A percentile compares a stretch with the other conserved stretches of the same genome.
phyloP scores from a whole-genome alignment of 2,113 vertebrate species.

The Psittacus erithacus region DNA sequence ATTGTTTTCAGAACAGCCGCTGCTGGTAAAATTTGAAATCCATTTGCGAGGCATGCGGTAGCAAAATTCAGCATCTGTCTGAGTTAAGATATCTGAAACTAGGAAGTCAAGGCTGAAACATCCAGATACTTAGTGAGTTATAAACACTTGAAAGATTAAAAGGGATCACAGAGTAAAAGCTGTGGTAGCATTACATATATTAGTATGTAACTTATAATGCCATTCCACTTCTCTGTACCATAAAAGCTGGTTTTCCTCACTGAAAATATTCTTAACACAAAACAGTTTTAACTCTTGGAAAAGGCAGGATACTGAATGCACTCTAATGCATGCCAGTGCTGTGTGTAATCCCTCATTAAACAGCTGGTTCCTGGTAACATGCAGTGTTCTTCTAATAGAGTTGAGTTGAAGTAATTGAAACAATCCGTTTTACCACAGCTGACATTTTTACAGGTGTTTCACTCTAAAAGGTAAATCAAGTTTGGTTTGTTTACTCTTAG shows the following conservation, averaged over 20 bases:
- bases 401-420: background rate
- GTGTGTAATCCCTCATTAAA: background rate
- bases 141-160: background rate
- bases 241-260: background rate
- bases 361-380: background rate
- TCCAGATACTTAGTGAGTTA: background rate
- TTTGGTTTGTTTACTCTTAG: background rate
- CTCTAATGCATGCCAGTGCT: background rate
- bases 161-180: background rate
- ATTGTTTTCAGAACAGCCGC: background rate
- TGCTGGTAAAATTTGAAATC: background rate
- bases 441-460: background rate
- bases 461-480: background rate
- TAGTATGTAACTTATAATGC: background rate
- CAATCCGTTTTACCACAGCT: background rate
- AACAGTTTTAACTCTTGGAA: background rate
- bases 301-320: background rate
- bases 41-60: rapidly evolving
- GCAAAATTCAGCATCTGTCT: background rate
- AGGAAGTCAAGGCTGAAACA: background rate
- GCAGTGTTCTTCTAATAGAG: background rate
- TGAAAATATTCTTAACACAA: background rate
- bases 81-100: background rate
- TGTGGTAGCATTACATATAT: background rate
- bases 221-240: background rate